Evolutionary conservation across 1,140 invertebrate species (phyloP), one percentile per base, ranked within the genome.

Genomic region (Saccostrea glomerata): DNA sequence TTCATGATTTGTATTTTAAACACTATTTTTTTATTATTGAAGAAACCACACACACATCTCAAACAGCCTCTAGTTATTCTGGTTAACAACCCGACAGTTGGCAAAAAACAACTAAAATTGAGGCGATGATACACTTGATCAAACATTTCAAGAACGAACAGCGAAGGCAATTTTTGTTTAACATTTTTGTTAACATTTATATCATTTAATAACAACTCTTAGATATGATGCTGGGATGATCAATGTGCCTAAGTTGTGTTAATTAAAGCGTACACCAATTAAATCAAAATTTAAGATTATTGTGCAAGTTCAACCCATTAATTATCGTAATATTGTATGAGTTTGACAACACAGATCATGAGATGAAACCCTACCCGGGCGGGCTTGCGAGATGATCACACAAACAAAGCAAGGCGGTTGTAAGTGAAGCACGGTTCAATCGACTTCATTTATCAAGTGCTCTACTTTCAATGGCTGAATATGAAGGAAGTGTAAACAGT

Each of bases 401-500:
- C 58, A 17, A n/a, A 63, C 58, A 6, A 63, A 20, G 58, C n/a
- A 63, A 63, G n/a, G 17, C 15, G n/a, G n/a, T 63, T 63, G 58
- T 63, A 63, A 63, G n/a, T 13, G 36, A 77, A 77, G 70, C 12
- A 30, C 70, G 25, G 70, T 77, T 77, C 70, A 36, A 77, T 30
- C 25, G 25, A 15, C 70, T 12, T 36, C 30, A 36, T 25, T 77
- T 77, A 77, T 77, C 70, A 36, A 30, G 70, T 36, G 30, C 23
- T 30, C 25, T 36, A 77, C 23, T 36, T 15, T 36, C 30, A 30
- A 77, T 77, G 36, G 23, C 13, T 15, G 12, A 73, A 25, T 12
- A 77, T 25, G 25, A 25, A 77, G 70, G 70, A 77, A 25, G 70
- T 77, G 23, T 77, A 77, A 77, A 40, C 70, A 36, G 70, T 13